A percentile compares a stretch with the other conserved stretches of the same genome.
phyloP scores from a whole-genome alignment of 2,797 vertebrate species.

The Dallia pectoralis region DNA sequence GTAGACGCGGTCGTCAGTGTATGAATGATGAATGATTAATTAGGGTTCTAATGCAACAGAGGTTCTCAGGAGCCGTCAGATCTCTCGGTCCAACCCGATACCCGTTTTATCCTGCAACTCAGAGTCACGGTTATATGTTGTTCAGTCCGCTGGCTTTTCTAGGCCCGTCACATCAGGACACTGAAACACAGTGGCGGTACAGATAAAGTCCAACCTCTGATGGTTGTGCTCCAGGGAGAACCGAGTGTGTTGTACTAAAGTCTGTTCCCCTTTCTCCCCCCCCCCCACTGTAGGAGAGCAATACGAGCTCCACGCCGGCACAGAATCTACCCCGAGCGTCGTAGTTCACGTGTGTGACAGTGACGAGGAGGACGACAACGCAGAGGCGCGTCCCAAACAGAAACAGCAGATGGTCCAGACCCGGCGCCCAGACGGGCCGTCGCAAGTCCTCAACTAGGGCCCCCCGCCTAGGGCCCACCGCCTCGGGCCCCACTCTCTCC shows the following conservation, averaged over 20 bases:
- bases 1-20: too few species aligned
- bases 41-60: neutral
- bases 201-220: neutral
- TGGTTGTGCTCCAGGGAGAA: neutral
- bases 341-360: constrained; percentile 98
- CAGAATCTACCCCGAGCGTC: constrained; percentile 95
- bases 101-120: neutral
- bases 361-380: constrained; percentile 83
- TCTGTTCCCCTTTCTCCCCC: neutral
- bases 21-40: too few species aligned
- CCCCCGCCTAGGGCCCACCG: constrained; percentile 33
- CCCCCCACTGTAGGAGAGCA: constrained; percentile 81
- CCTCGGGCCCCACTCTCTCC: constrained; percentile 28
- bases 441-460: constrained; percentile 75
- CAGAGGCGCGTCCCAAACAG: constrained; percentile 87
- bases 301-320: constrained; percentile 95
- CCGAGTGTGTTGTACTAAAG: neutral
- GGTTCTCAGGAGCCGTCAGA: too few species aligned
- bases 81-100: too few species aligned
- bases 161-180: neutral
- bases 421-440: constrained; percentile 83
- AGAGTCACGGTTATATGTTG: neutral
- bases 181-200: neutral
- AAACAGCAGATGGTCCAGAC: constrained; percentile 96
- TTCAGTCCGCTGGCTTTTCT: neutral